Base-by-base conservation (phyloP, 2,888 invertebrate genomes). In the Antheraea assamensis region DNA sequence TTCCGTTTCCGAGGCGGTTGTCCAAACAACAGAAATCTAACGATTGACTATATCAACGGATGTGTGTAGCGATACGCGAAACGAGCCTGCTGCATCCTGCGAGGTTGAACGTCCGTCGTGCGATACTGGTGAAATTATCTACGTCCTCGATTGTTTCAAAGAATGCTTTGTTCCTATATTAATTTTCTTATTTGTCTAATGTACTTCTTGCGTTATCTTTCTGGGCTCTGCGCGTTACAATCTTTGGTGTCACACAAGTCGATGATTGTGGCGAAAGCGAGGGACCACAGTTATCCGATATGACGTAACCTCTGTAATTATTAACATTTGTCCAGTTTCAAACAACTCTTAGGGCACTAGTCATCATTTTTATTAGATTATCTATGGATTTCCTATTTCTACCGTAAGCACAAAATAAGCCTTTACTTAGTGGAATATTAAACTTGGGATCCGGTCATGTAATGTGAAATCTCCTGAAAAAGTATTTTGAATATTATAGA, bases 61-160 rank as follows among this genome's bases (percentile, higher is more conserved):
- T 87, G 87, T 84, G 87, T 84, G 74, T 78, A 74, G 75, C 82
- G 89, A 90, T 90, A 89, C 83, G 85, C 84, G 79, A 84, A 85
- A 85, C 84, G 83, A 83, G 85, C 82, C 81, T 86, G 82, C 86
- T 85, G 82, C 87, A 88, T 90, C 90, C 90, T 89, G 90, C 85
- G 79, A 81, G 80, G 89, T 87, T 88, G 83, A 89, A 86, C 82
- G 88, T 85, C 83, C 88, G 73, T 61, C 71, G 70, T 49, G 35
- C 81, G 89, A 88, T 89, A 89, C 83, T 82, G 81, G 79, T 84
- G 82, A 78, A 84, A 85, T 87, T 87, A 86, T 83, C 82, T 78
- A 76, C 78, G 78, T 30, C 30, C 27, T 15, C 79, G 82, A 84
- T 80, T 77, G 76, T 81, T 75, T 66, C 77, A 79, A 78, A 76